Evolutionary conservation across 2,113 vertebrate genomes (phyloP).

Genomic region (Eonycteris spelaea): DNA sequence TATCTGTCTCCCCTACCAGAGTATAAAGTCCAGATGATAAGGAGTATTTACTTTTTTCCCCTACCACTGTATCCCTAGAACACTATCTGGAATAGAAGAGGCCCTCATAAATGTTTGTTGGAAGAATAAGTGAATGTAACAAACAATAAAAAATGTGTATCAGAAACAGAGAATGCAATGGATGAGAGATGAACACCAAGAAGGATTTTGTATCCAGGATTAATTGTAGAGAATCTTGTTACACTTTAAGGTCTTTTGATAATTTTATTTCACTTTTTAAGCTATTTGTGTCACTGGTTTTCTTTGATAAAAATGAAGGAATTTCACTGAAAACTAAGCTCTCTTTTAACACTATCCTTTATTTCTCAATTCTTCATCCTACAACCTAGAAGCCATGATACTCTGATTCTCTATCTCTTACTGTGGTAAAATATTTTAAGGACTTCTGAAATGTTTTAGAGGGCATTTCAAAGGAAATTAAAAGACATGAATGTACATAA

Average conservation of each 20-base stretch:
- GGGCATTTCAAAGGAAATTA: neutral
- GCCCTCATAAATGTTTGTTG: neutral
- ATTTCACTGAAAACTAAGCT: neutral
- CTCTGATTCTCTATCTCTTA: neutral
- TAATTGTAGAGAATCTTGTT: neutral
- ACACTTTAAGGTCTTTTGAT: neutral
- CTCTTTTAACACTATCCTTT: neutral
- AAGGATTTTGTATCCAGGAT: neutral
- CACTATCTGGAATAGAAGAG: neutral
- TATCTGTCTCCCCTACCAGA: neutral
- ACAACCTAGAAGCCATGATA: neutral
- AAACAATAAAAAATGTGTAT: neutral
- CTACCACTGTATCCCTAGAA: neutral
- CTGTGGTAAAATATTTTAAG: neutral
- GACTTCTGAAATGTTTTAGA: neutral
- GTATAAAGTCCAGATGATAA: neutral
- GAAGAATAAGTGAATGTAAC: neutral
- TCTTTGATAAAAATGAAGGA: neutral
- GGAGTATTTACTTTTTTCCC: neutral
- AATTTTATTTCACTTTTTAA: neutral
- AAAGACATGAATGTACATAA: neutral
- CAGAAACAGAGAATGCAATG: neutral
- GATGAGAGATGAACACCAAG: neutral
- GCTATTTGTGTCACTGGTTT: neutral
- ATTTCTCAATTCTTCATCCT: neutral